phyloP scores from a whole-genome alignment of 2,113 vertebrate species.

The Myiopsitta monachus region DNA sequence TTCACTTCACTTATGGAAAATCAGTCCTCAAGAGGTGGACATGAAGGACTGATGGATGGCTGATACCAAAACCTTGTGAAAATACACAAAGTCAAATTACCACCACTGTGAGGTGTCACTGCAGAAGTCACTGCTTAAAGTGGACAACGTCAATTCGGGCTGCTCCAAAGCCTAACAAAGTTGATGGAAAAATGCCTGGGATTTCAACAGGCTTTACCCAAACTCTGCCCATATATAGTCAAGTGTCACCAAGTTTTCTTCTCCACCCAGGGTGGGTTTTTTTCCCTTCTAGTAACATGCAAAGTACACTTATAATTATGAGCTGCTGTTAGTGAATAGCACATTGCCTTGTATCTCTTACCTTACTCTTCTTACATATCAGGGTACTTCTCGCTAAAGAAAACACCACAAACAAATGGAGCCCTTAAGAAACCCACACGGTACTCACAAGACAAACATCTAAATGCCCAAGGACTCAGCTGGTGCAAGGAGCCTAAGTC shows the following conservation, averaged over 20 bases:
- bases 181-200: not conserved
- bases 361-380: not conserved
- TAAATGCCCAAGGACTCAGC: not conserved
- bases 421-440: not conserved
- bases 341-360: accelerated
- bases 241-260: not conserved
- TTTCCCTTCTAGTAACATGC: not conserved
- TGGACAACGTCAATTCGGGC: accelerated
- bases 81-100: not conserved
- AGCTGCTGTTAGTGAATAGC: not conserved
- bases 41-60: not conserved
- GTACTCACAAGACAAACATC: not conserved
- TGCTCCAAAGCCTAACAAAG: not conserved
- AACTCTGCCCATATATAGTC: not conserved
- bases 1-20: not conserved
- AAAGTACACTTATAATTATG: not conserved
- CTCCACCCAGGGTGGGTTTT: not conserved
- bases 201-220: not conserved
- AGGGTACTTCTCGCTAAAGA: not conserved
- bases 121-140: not conserved
- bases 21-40: not conserved
- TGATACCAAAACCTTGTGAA: not conserved
- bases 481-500: not conserved
- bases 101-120: not conserved
- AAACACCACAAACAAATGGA: not conserved